Conservation (phyloP, 1,140 invertebrate species). For the Polyergus mexicanus region DNA sequence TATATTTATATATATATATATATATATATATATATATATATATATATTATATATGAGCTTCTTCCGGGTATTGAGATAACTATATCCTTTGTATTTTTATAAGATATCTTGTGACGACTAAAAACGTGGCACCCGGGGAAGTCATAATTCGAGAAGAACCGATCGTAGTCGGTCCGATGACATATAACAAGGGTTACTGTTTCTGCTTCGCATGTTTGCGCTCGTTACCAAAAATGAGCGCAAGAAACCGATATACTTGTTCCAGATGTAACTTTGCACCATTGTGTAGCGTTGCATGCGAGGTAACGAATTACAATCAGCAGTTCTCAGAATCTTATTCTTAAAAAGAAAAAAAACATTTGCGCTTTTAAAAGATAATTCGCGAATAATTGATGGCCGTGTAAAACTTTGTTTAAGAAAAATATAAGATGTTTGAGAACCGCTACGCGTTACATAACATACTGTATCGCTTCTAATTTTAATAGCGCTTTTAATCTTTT, state of each 20-base stretch:
- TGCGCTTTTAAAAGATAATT: neutral
- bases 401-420: neutral
- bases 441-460: neutral
- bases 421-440: neutral
- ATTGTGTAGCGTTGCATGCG: conserved; percentile 86
- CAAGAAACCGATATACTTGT: conserved; percentile 80
- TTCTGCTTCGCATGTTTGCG: conserved; percentile 89
- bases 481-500: conserved; percentile 55
- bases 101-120: conserved; percentile 88
- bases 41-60: neutral
- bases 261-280: conserved; percentile 87
- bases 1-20: too few species aligned
- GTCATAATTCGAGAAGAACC: conserved; percentile 88
- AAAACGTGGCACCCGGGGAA: conserved; percentile 88
- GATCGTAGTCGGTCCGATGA: conserved; percentile 87
- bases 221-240: conserved; percentile 71
- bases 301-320: conserved; percentile 73
- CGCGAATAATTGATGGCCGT: neutral
- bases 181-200: conserved; percentile 82
- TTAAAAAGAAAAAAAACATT: neutral
- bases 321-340: neutral
- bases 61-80: neutral
- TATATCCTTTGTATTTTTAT: conserved; percentile 12
- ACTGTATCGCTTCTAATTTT: neutral
- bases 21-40: too few species aligned